phyloP scores from a whole-genome alignment of 2,888 invertebrate species.

The Odontothrips loti region DNA sequence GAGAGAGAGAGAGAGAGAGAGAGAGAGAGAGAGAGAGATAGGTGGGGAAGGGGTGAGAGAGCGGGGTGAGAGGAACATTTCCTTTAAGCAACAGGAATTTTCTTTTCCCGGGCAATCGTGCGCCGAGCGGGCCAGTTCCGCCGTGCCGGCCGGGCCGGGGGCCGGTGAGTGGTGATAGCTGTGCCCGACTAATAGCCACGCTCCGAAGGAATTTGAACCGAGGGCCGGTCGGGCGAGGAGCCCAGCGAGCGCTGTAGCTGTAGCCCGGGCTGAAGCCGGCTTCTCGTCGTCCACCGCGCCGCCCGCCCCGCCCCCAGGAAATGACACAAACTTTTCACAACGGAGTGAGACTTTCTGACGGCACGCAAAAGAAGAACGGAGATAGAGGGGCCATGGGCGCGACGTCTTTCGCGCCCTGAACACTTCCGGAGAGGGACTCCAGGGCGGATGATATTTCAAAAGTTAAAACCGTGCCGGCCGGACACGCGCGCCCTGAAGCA shows the following conservation, averaged over 20 bases:
- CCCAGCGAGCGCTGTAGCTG: background rate
- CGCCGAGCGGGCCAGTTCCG: background rate
- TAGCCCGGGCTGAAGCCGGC: background rate
- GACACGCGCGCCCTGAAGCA: no score
- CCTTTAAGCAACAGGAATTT: slow-evolving; percentile 1
- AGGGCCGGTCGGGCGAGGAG: background rate
- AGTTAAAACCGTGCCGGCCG: no score
- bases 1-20: no score
- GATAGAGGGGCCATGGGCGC: no score
- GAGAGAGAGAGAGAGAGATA: no score
- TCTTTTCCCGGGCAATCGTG: background rate
- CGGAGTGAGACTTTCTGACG: background rate
- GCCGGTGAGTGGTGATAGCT: background rate
- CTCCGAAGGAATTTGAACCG: background rate
- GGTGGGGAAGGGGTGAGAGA: no score
- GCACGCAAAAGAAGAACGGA: no score
- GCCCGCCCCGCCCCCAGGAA: background rate
- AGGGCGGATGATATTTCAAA: no score
- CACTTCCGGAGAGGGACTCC: no score
- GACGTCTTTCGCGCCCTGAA: no score
- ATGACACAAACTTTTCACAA: slow-evolving; percentile 22
- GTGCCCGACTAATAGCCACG: slow-evolving; percentile 4
- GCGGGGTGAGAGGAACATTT: background rate
- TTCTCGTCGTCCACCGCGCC: no score
- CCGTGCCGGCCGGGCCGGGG: no score